These are phyloP conservation scores for Cosmia pyralina DNA, from an alignment of 2,888 invertebrate genomes.

Conservation along the genomic window DNA sequence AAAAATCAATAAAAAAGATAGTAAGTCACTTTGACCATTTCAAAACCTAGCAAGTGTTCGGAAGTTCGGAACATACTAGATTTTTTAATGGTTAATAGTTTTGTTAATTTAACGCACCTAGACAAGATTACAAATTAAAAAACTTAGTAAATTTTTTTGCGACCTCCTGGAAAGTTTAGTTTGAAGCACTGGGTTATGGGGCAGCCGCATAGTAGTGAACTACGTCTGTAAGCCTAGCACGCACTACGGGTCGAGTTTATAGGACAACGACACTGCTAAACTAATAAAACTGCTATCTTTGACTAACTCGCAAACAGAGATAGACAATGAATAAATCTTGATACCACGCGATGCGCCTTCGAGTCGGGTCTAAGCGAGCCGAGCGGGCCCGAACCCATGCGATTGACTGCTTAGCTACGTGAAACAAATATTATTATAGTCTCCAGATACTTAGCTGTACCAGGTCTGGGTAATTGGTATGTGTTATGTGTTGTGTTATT, in stretches of 20 bases:
- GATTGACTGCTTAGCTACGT: neutral
- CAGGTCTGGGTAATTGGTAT: neutral
- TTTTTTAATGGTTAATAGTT: neutral
- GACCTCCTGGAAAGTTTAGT: too few relatives aligned
- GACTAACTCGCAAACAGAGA: conserved; percentile 3
- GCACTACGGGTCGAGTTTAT: conserved; percentile 16
- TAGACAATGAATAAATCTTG: conserved; percentile 3
- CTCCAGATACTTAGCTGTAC: neutral
- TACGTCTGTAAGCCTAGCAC: neutral
- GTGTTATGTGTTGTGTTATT: too few relatives aligned
- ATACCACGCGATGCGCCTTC: neutral
- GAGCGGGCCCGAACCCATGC: too few relatives aligned
- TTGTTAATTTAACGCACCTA: neutral
- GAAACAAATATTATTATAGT: neutral
- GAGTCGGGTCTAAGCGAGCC: too few relatives aligned
- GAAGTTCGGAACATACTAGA: neutral
- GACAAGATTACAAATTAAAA: neutral
- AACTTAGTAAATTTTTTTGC: neutral
- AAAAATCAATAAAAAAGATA: neutral
- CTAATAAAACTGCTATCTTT: conserved; percentile 13
- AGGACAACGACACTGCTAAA: conserved; percentile 15
- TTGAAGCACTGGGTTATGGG: neutral
- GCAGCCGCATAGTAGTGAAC: neutral
- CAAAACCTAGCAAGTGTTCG: neutral
- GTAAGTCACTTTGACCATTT: neutral